Evolutionary conservation across 2,797 vertebrate species (phyloP).

Genomic region (Paramormyrops hopkinsi): DNA sequence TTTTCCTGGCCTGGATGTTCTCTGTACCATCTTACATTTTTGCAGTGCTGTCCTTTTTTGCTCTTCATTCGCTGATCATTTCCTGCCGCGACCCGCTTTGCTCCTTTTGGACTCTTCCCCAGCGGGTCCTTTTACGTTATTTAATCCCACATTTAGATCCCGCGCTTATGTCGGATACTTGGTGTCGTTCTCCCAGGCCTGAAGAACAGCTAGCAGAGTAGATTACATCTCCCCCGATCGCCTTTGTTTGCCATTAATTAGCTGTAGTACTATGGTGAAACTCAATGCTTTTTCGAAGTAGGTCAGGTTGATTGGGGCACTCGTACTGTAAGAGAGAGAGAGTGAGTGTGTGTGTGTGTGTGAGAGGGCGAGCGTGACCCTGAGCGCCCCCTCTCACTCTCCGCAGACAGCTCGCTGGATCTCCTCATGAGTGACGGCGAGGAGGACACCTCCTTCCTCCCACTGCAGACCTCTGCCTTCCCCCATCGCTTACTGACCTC

Average conservation of each 20-base stretch:
- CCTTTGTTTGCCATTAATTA: background rate
- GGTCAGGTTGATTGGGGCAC: background rate
- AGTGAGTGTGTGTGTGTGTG: background rate
- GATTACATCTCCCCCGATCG: background rate
- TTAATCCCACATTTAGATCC: background rate
- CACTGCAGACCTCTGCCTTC: slow-evolving; percentile 51
- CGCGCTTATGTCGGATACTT: background rate
- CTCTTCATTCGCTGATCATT: background rate
- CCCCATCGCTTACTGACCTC: slow-evolving; percentile 57
- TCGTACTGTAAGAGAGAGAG: background rate
- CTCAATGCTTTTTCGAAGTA: background rate
- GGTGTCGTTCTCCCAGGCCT: background rate
- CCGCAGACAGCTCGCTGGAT: slow-evolving; percentile 61
- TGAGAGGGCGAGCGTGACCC: background rate
- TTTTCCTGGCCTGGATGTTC: background rate
- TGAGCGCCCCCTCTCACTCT: background rate
- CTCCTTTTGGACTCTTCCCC: background rate
- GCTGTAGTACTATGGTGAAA: background rate
- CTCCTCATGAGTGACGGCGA: slow-evolving; percentile 64
- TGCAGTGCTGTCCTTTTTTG: background rate
- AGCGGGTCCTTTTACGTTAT: background rate
- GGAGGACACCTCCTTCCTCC: slow-evolving; percentile 55
- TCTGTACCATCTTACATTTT: background rate
- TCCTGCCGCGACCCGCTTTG: background rate
- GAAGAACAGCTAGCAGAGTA: background rate